phyloP scores from a whole-genome alignment of 2,113 vertebrate genomes.

The Cephalopholis sonnerati region DNA sequence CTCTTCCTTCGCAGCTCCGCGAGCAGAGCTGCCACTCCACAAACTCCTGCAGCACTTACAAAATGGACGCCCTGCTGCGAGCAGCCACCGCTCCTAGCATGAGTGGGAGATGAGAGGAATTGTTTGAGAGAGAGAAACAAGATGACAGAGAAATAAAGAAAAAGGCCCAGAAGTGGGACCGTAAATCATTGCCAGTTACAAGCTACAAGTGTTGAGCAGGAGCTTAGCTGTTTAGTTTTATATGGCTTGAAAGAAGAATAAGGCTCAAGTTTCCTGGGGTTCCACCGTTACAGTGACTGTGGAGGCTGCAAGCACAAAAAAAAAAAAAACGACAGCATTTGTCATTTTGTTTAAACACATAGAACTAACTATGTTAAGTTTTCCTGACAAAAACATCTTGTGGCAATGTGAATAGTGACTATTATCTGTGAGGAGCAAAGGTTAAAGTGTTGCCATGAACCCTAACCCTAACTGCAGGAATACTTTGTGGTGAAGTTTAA shows the following conservation, averaged over 20 bases:
- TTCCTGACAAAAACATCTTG: constrained; percentile 22
- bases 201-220: constrained; percentile 28
- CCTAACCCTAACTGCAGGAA: neutral
- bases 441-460: neutral
- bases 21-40: constrained; percentile 53
- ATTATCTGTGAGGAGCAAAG: neutral
- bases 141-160: constrained; percentile 34
- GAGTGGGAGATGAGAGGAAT: constrained; percentile 61
- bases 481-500: neutral
- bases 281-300: neutral
- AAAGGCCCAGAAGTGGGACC: constrained; percentile 28
- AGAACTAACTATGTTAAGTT: neutral
- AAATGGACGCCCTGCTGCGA: constrained; percentile 71
- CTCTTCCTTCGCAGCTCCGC: constrained; percentile 29
- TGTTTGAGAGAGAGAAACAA: constrained; percentile 22
- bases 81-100: constrained; percentile 59
- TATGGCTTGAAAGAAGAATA: constrained; percentile 58
- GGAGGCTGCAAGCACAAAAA: neutral
- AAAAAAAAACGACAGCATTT: constrained; percentile 23
- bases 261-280: constrained; percentile 27
- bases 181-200: constrained; percentile 51
- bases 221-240: constrained; percentile 47
- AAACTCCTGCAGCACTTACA: constrained; percentile 69
- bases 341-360: constrained; percentile 23
- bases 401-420: constrained; percentile 10